These are phyloP conservation scores for Cinclus cinclus DNA, from an alignment of 2,113 vertebrate species.

Conservation along the genomic window DNA sequence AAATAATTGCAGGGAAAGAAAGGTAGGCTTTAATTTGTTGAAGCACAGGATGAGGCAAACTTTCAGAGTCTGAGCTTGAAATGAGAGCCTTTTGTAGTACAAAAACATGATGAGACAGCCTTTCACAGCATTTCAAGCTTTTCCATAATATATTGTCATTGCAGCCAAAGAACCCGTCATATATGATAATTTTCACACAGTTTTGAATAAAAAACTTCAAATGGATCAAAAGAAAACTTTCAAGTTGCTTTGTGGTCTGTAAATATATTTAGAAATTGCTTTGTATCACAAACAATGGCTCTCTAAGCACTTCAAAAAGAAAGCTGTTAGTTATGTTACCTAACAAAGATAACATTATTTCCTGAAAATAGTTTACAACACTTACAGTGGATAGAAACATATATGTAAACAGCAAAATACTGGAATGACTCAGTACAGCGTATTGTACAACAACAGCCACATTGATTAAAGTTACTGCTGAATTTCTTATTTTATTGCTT, in stretches of 20 bases:
- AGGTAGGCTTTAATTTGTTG: slow-evolving; percentile 32
- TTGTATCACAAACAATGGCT: slow-evolving; percentile 34
- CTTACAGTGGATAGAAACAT: neutral
- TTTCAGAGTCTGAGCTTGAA: slow-evolving; percentile 29
- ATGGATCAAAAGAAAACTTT: slow-evolving; percentile 52
- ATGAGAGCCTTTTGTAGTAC: slow-evolving; percentile 62
- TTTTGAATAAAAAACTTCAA: slow-evolving; percentile 33
- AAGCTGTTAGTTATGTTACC: neutral
- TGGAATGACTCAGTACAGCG: neutral
- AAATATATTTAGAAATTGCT: slow-evolving; percentile 50
- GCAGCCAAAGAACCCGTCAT: slow-evolving; percentile 29
- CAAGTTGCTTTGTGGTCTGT: slow-evolving; percentile 18
- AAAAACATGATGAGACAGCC: slow-evolving; percentile 53
- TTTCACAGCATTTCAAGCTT: slow-evolving; percentile 61
- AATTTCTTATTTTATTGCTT: neutral
- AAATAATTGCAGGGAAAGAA: slow-evolving; percentile 14
- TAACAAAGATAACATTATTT: neutral
- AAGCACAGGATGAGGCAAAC: slow-evolving; percentile 43
- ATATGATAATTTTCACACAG: slow-evolving; percentile 51
- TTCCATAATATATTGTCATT: slow-evolving; percentile 30
- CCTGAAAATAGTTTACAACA: neutral
- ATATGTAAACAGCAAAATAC: slow-evolving; percentile 20
- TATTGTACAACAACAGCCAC: neutral
- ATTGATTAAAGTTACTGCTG: neutral
- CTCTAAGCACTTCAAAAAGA: slow-evolving; percentile 33